Conservation (phyloP, 2,797 vertebrate genomes). For the Chelon auratus region DNA sequence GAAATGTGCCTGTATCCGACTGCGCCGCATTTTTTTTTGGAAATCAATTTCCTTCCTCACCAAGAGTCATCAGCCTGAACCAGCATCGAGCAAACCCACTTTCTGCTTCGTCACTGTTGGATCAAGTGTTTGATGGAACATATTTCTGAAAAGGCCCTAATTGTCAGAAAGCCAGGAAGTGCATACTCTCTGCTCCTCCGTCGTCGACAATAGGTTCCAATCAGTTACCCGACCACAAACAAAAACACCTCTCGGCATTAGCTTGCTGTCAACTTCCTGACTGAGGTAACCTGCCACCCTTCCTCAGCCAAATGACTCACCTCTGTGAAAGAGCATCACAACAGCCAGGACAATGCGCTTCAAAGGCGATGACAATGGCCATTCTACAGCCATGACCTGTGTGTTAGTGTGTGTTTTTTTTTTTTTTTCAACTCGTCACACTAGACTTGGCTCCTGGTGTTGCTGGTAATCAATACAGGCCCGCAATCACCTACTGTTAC, state of each 20-base stretch:
- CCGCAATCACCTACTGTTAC: conserved; percentile 96
- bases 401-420: conserved; percentile 79
- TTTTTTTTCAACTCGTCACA: conserved; percentile 90
- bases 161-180: conserved; percentile 1
- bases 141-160: conserved; percentile 23
- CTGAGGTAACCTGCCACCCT: conserved; percentile 58
- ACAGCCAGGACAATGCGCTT: conserved; percentile 54
- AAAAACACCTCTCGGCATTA: conserved; percentile 39
- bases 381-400: conserved; percentile 78
- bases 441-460: conserved; percentile 96
- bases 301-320: conserved; percentile 71
- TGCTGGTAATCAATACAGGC: conserved; percentile 98
- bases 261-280: conserved; percentile 52
- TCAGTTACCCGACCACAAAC: conserved; percentile 41
- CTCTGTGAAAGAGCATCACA: conserved; percentile 65
- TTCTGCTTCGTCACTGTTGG: background rate
- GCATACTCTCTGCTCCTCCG: background rate
- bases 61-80: background rate
- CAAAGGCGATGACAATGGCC: conserved; percentile 81
- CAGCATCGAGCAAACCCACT: background rate
- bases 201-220: conserved; percentile 36
- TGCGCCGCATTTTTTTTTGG: background rate
- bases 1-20: background rate
- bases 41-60: background rate
- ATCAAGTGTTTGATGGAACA: background rate